These are phyloP conservation scores for Sebastiscus tertius DNA, from an alignment of 2,797 vertebrate genomes.

Conservation along the genomic window DNA sequence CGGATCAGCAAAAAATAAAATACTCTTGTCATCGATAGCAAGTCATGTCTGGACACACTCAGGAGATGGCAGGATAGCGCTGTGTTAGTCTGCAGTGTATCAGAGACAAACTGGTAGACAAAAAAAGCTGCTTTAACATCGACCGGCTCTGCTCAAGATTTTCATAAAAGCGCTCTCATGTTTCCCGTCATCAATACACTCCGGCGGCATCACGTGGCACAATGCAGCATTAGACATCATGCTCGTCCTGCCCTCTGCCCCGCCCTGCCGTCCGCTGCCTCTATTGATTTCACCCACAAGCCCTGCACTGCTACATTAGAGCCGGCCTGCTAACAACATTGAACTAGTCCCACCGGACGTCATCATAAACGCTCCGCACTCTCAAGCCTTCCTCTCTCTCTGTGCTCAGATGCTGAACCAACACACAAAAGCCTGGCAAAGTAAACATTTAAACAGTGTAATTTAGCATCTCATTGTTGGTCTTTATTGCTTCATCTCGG, in stretches of 20 bases:
- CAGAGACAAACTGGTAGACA: slow-evolving; percentile 6
- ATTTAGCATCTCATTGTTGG: not conserved
- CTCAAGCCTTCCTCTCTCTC: not conserved
- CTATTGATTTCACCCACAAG: slow-evolving; percentile 67
- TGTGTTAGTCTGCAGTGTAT: not conserved
- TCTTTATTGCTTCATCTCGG: not conserved
- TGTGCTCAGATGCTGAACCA: not conserved
- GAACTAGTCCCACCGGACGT: slow-evolving; percentile 46
- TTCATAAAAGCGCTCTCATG: slow-evolving; percentile 59
- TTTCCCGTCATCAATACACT: slow-evolving; percentile 62
- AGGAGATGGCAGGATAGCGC: not conserved
- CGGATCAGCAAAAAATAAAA: slow-evolving; percentile 9
- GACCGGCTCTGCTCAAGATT: slow-evolving; percentile 40
- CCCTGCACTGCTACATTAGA: slow-evolving; percentile 62
- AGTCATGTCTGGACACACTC: not conserved
- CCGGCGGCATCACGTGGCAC: slow-evolving; percentile 41
- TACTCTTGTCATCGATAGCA: not conserved
- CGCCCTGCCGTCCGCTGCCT: slow-evolving; percentile 33
- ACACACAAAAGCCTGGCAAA: slow-evolving; percentile 6
- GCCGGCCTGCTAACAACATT: slow-evolving; percentile 52
- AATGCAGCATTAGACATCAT: slow-evolving; percentile 46
- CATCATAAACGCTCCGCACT: slow-evolving; percentile 20
- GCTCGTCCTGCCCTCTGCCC: slow-evolving; percentile 38
- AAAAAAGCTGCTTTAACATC: slow-evolving; percentile 22
- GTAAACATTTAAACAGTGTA: slow-evolving; percentile 1